A percentile compares a stretch with the other conserved stretches of the same genome.
phyloP scores from a whole-genome alignment of 2,797 vertebrate species.

The Petrocephalus schoutedeni region DNA sequence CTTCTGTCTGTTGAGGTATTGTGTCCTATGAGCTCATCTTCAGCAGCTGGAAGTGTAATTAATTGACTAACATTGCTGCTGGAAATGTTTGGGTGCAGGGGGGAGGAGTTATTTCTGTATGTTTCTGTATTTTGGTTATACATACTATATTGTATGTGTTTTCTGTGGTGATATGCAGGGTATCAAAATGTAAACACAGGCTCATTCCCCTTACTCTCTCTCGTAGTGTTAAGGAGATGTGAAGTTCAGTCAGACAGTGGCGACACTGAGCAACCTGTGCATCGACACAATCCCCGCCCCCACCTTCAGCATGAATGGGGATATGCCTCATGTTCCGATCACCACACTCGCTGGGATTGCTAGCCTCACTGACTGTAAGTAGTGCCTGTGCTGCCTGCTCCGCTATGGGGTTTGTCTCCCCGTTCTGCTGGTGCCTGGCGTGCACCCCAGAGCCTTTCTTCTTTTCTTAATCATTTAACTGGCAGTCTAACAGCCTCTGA shows the following conservation, averaged over 20 bases:
- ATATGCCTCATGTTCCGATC: constrained; percentile 99
- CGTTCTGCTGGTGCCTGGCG: not conserved
- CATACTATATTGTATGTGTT: not conserved
- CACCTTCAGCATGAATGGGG: constrained; percentile 99
- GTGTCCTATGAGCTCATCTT: not conserved
- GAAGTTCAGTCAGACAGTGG: constrained; percentile 86
- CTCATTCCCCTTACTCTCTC: not conserved
- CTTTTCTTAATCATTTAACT: not conserved
- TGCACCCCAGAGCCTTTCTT: not conserved
- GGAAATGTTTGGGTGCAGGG: too few relatives aligned
- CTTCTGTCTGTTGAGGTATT: not conserved
- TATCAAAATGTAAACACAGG: not conserved
- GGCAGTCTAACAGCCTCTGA: not conserved
- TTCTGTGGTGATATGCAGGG: not conserved
- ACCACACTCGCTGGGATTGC: constrained; percentile 99
- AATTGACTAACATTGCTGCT: not conserved
- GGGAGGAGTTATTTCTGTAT: too few relatives aligned
- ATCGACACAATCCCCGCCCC: constrained; percentile 79
- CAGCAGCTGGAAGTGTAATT: not conserved
- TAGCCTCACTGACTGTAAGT: constrained; percentile 99
- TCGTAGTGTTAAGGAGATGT: constrained; percentile 90
- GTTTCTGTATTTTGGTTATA: not conserved
- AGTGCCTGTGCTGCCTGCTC: not conserved
- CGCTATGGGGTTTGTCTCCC: too few relatives aligned
- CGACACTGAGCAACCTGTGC: constrained; percentile 82